phyloP scores from a whole-genome alignment of 2,113 vertebrate species.

The Sclerurus mexicanus region DNA sequence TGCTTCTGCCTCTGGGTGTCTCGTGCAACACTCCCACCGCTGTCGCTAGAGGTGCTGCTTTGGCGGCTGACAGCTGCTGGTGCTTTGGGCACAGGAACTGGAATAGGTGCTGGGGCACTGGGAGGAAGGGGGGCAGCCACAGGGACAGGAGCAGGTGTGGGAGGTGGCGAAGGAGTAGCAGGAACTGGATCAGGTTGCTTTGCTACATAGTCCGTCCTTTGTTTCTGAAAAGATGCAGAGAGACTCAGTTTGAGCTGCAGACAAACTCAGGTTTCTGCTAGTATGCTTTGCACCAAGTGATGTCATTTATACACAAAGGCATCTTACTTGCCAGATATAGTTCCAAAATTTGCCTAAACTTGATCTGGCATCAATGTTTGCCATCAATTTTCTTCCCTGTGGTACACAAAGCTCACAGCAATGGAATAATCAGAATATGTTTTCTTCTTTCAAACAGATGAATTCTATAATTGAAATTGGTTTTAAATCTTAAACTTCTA shows the following conservation, averaged over 20 bases:
- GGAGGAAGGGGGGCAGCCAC: conserved; percentile 68
- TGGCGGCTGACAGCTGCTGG: conserved; percentile 73
- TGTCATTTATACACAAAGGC: not conserved
- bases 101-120: conserved; percentile 63
- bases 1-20: conserved; percentile 77
- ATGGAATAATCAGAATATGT: accelerated
- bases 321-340: not conserved
- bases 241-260: not conserved
- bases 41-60: conserved; percentile 83
- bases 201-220: conserved; percentile 76
- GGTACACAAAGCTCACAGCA: accelerated
- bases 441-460: not conserved
- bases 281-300: not conserved
- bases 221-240: conserved; percentile 78
- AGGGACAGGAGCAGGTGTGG: conserved; percentile 63
- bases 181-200: conserved; percentile 58
- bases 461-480: not conserved
- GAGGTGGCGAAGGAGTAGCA: conserved; percentile 72
- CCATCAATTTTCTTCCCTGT: not conserved
- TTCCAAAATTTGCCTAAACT: not conserved
- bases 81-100: conserved; percentile 53
- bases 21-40: conserved; percentile 66
- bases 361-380: not conserved
- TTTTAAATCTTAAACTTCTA: not conserved
- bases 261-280: not conserved